Evolutionary conservation across 2,888 invertebrate species (phyloP), one percentile per base, ranked within the genome.

Genomic region (Heterodera filipjevi): DNA sequence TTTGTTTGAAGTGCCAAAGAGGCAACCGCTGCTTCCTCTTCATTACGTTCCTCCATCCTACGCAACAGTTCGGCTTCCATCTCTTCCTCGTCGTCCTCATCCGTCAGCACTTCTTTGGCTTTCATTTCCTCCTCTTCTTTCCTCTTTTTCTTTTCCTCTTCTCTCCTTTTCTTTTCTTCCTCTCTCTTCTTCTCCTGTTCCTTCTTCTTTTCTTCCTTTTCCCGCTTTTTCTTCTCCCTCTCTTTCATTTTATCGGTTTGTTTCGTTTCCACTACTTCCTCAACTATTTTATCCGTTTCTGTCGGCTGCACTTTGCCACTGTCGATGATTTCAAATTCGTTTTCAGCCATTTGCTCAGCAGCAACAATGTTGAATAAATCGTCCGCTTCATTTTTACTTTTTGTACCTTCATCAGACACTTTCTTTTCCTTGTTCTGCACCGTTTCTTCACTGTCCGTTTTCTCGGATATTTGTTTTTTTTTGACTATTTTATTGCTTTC

Each of bases 1-100:
- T 71, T 46, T 12, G 71, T 22, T 71, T 71, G 71, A 2, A 71
- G 39, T 39, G n/a, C n/a, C 39, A 71, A 39, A 35, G 71, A 30
- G 44, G 44, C 44, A 30, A 78, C 74, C 16, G 78, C 78, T 49
- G 39, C 66, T 19, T 78, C 78, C 74, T 78, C 78, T 33, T 78
- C 78, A 39, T 78, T 73, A 49, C 46, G 44, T 22, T 68, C 68
- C 35, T 68, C 68, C 78, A 78, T 78, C 32, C 53, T 10, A 5
- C 68, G 73, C 74, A 78, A 44, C 66, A 78, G 49, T 33, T 73
- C 78, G n/a, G 73, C 78, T 66, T 78, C 78, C 74, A 78, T 74
- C 44, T 74, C 53, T 30, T 64, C 66, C 46, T 72, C 71, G 22
- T 49, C 59, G 59, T 77, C 64, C 12, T 35, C 70, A 49, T 66